Evolutionary conservation across 2,888 invertebrate genomes (phyloP).

Genomic region (Homarus gammarus): DNA sequence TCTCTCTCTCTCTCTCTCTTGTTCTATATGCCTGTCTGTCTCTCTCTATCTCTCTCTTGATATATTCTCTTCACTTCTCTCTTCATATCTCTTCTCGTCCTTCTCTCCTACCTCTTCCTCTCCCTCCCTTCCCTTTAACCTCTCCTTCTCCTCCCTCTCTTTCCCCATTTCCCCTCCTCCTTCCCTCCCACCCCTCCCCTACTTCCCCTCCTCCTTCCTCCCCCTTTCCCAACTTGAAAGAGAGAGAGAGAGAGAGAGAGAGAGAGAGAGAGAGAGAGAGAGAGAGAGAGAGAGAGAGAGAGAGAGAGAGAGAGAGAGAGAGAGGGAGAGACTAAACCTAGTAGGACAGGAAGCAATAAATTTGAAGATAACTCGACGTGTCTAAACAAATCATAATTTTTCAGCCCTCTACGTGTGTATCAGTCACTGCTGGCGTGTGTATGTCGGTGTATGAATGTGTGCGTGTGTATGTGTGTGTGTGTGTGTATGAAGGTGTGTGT

Average conservation of each 20-base stretch:
- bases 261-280: not conserved
- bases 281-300: not conserved
- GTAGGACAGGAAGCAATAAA: not conserved
- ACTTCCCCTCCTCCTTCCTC: constrained; percentile 9
- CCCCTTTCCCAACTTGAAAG: not conserved
- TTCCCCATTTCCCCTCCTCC: constrained; percentile 1
- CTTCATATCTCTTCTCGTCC: not conserved
- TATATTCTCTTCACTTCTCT: not conserved
- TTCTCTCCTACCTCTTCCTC: not conserved
- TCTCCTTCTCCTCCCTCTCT: constrained; percentile 6
- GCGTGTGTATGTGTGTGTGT: too few relatives aligned
- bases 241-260: not conserved
- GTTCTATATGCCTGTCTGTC: not conserved
- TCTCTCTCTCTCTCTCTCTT: not conserved
- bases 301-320: not conserved
- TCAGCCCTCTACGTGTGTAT: too few relatives aligned
- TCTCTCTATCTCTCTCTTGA: constrained; percentile 3
- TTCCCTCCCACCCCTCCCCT: constrained; percentile 13
- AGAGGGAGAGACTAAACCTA: not conserved
- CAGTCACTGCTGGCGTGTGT: too few relatives aligned
- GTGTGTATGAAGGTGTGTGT: too few relatives aligned
- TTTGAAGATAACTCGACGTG: too few relatives aligned
- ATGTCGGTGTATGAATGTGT: too few relatives aligned
- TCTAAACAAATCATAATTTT: too few relatives aligned
- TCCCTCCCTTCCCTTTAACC: not conserved